These are phyloP conservation scores for Clanis bilineata DNA, from an alignment of 2,888 invertebrate species.

Conservation along the genomic window DNA sequence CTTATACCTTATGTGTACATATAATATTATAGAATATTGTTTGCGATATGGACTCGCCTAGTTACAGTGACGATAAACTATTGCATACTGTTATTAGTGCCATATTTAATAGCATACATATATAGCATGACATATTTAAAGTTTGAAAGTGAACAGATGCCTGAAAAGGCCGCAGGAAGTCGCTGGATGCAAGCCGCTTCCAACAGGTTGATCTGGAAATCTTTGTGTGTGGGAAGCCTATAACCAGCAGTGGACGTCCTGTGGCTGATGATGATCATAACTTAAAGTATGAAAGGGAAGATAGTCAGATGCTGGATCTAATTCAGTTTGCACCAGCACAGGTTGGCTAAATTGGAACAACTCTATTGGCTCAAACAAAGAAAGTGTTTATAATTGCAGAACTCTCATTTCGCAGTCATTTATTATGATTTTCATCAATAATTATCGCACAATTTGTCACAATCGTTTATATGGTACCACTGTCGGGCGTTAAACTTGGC, in stretches of 20 bases:
- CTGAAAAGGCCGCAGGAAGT: no score
- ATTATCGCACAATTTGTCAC: neutral
- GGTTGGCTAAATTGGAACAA: no score
- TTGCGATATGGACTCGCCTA: constrained; percentile 1
- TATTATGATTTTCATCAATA: neutral
- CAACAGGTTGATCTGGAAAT: no score
- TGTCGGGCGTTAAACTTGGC: neutral
- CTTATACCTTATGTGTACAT: constrained; percentile 25
- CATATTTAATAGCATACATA: no score
- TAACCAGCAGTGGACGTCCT: no score
- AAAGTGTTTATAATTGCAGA: neutral
- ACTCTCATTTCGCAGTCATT: neutral
- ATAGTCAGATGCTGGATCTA: neutral
- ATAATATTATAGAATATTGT: constrained; percentile 27
- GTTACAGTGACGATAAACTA: constrained; percentile 5
- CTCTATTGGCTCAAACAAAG: no score
- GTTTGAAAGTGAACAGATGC: no score
- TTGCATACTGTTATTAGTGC: neutral
- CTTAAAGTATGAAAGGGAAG: neutral
- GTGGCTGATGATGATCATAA: no score
- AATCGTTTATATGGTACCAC: neutral
- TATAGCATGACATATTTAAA: no score
- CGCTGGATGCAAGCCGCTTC: no score
- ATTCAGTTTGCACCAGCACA: no score
- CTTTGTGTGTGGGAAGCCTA: no score